Base-by-base conservation (phyloP, 2,797 vertebrate species). In the Diglossa cyanea region DNA sequence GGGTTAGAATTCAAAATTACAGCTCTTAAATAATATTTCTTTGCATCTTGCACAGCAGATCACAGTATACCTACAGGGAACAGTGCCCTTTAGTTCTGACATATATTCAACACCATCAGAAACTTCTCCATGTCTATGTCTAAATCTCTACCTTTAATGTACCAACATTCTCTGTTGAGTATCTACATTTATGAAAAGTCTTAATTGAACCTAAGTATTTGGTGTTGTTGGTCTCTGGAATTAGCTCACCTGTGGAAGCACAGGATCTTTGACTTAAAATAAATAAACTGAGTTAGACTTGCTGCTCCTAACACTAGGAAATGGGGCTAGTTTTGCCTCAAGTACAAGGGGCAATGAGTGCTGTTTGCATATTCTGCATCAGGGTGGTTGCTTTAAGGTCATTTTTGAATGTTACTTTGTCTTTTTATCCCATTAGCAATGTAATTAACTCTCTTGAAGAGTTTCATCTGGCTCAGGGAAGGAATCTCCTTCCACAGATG, bases 161-260 rank as follows among this genome's bases (percentile, higher is more conserved):
- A 12, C 26, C 19, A 8, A 19, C 7, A 9, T 23, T 76, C 11
- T 86, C 16, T 37, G 10, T 20, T 26, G 65, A 60, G 4, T 60
- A 55, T 53, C 74, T 7, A 18, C 5, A 15, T 0, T 0, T 31
- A 7, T 0, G 4, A n/a, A 33, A 68, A 53, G 2, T 24, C 39
- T 76, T 9, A 50, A 6, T 9, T 65, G 35, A 33, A 71, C 26
- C 4, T 5, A 50, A 70, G 5, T 40, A 21, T 58, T 81, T 75
- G 11, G 10, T 39, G 2, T 0, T 73, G 28, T 60, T 77, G 3
- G 5, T 63, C 6, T 48, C 4, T 17, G 20, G 6, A 7, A 54
- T 57, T 61, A 63, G 12, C 5, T 74, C 20, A 40, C 19, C 25
- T 37, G 10, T 31, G 23, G 20, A 14, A 77, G 5, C 35, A 20